Evolutionary conservation across 2,888 invertebrate species (phyloP).

Genomic region (Cyaniris semiargus): DNA sequence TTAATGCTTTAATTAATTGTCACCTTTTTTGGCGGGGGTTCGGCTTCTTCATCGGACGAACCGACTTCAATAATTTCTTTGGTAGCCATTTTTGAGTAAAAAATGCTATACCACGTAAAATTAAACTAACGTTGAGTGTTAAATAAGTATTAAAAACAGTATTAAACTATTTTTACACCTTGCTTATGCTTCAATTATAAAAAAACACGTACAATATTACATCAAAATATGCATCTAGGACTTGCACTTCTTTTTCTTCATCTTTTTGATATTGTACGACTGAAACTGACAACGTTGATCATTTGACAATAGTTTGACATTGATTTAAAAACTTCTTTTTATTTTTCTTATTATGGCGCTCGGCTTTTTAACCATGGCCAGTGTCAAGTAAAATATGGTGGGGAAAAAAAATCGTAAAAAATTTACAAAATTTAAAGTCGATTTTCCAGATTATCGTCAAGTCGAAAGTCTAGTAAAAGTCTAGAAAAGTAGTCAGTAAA

Average conservation of each 20-base stretch:
- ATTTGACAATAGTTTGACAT: too few relatives aligned
- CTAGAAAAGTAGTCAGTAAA: too few relatives aligned
- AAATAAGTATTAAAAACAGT: neutral
- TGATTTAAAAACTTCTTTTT: too few relatives aligned
- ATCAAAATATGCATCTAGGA: neutral
- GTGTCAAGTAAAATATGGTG: too few relatives aligned
- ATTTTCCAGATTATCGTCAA: too few relatives aligned
- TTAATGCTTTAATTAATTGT: neutral
- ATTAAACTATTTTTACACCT: neutral
- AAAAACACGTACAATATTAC: neutral
- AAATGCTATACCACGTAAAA: neutral
- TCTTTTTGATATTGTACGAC: neutral
- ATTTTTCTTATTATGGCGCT: too few relatives aligned
- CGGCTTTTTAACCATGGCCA: too few relatives aligned
- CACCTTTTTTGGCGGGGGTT: conserved; percentile 68
- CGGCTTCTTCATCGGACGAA: conserved; percentile 71
- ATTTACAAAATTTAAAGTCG: too few relatives aligned
- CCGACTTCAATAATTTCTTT: conserved; percentile 73
- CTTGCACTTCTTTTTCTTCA: neutral
- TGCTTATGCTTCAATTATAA: neutral
- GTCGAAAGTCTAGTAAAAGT: too few relatives aligned
- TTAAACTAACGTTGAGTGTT: neutral
- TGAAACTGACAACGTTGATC: neutral
- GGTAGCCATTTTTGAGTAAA: conserved; percentile 56
- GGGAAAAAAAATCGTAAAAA: too few relatives aligned